Percentiles rank a stretch among this genome's conserved stretches.
Conservation (phyloP, 2,113 vertebrate species). For the Mus spicilegus region DNA sequence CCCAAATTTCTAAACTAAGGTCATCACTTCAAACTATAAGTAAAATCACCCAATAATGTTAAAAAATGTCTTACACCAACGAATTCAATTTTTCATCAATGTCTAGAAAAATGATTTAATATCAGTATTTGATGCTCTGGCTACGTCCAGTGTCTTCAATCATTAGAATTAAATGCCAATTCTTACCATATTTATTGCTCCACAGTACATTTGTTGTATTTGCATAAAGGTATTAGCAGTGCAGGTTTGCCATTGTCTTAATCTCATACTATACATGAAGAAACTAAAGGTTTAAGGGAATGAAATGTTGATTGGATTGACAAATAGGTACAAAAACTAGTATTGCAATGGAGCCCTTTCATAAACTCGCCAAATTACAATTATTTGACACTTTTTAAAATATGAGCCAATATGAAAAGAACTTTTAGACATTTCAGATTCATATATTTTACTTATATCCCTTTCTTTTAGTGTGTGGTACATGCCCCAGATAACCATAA, state of each 20-base stretch:
- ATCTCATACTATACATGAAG: background rate
- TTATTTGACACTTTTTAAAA: background rate
- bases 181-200: too few species aligned
- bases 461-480: background rate
- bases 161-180: too few species aligned
- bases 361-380: background rate
- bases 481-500: background rate
- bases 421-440: constrained; percentile 24
- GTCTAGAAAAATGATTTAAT: background rate
- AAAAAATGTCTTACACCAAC: background rate
- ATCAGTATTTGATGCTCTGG: background rate
- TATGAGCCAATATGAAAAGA: background rate
- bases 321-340: background rate
- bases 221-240: background rate
- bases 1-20: background rate
- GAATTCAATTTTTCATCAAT: background rate
- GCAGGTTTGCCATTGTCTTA: background rate
- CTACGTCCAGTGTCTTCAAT: too few species aligned
- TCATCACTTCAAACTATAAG: background rate
- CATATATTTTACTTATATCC: background rate
- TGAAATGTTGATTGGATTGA: background rate
- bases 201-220: background rate
- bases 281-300: background rate
- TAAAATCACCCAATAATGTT: background rate
- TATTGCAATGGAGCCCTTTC: background rate